Percentiles rank a stretch among this genome's conserved stretches.
phyloP scores from a whole-genome alignment of 2,797 vertebrate species.

The Gallirallus australis region DNA sequence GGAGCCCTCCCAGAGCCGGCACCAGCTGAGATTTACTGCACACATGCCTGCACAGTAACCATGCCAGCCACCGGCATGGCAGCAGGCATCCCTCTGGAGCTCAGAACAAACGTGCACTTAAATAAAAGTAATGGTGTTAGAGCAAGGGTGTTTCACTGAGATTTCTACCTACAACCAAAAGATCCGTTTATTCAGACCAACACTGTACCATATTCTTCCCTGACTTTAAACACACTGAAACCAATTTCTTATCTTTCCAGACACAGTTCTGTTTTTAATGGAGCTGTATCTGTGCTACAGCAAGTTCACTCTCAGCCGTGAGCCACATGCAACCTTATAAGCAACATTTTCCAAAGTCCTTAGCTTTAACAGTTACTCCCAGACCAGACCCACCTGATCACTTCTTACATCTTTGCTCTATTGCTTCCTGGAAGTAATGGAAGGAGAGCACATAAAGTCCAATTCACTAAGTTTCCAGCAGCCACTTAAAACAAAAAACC shows the following conservation, averaged over 20 bases:
- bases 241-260: background rate
- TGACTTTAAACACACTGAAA: background rate
- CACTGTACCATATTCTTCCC: background rate
- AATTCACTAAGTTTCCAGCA: background rate
- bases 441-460: background rate
- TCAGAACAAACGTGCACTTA: background rate
- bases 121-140: background rate
- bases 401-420: background rate
- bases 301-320: background rate
- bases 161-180: background rate
- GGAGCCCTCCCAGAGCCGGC: background rate
- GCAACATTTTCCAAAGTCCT: background rate
- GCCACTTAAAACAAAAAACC: background rate
- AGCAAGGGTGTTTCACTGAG: background rate
- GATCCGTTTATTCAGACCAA: background rate
- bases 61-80: background rate
- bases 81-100: background rate
- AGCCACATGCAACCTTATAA: background rate
- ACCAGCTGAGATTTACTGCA: background rate
- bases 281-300: background rate
- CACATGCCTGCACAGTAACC: constrained; percentile 16
- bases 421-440: background rate
- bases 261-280: background rate
- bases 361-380: background rate
- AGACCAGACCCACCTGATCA: background rate